Evolutionary conservation across 2,888 invertebrate species (phyloP).

Genomic region (Torymus aiolomorphi): DNA sequence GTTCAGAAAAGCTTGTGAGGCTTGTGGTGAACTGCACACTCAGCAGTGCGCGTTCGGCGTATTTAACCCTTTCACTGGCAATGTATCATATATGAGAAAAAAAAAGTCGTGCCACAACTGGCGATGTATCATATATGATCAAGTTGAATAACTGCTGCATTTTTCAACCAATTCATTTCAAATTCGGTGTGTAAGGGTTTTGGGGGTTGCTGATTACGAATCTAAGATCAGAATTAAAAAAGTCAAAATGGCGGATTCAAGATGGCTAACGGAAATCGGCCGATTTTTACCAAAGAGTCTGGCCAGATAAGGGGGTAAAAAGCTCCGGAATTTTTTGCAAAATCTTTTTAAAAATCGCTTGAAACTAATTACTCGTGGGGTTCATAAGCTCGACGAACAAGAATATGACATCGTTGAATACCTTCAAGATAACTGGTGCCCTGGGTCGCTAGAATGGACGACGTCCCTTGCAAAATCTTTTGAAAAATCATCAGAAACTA

Average conservation of each 20-base stretch:
- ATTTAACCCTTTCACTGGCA: too few species aligned
- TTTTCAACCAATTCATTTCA: constrained; percentile 13
- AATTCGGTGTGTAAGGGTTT: neutral
- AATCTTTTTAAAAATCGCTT: constrained; percentile 15
- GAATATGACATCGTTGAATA: too few species aligned
- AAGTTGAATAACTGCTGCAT: constrained; percentile 7
- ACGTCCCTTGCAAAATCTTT: too few species aligned
- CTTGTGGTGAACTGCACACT: too few species aligned
- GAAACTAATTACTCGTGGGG: constrained; percentile 10
- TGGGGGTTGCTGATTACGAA: too few species aligned
- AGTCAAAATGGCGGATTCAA: too few species aligned
- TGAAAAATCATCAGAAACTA: constrained; percentile 8
- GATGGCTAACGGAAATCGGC: too few species aligned
- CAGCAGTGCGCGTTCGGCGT: too few species aligned
- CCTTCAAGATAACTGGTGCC: constrained; percentile 23
- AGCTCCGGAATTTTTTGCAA: too few species aligned
- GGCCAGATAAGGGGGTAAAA: too few species aligned
- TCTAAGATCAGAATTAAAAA: too few species aligned
- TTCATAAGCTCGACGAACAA: constrained; percentile 20
- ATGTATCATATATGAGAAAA: neutral
- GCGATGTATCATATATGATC: constrained; percentile 6
- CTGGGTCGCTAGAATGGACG: constrained; percentile 19
- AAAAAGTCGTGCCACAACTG: neutral
- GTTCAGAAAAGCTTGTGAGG: too few species aligned
- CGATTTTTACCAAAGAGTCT: constrained; percentile 18